phyloP scores from a whole-genome alignment of 2,797 vertebrate genomes.

The Silurus aristotelis region DNA sequence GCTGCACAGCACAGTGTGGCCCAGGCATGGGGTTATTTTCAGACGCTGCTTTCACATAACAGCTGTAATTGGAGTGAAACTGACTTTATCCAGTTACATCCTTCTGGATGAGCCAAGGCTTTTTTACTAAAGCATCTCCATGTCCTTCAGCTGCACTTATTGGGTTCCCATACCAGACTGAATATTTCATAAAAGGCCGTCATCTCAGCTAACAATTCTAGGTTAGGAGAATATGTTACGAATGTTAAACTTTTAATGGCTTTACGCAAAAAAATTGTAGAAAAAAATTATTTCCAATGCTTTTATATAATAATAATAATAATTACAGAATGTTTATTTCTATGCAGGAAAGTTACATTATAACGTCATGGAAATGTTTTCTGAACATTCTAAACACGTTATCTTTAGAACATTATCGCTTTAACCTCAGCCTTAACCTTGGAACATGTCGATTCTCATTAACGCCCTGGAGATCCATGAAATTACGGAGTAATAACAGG shows the following conservation, averaged over 20 bases:
- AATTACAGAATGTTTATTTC: background rate
- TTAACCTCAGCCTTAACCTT: background rate
- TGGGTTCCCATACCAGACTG: conserved; percentile 44
- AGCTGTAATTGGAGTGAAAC: conserved; percentile 61
- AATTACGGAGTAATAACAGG: too few relatives aligned
- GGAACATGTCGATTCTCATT: background rate
- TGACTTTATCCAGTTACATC: conserved; percentile 61
- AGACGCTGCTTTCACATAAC: conserved; percentile 41
- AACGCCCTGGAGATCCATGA: too few relatives aligned
- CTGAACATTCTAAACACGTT: background rate
- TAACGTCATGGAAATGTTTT: background rate
- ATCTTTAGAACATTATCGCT: background rate
- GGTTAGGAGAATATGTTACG: background rate
- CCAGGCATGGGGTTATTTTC: conserved; percentile 44
- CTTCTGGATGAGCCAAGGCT: conserved; percentile 53
- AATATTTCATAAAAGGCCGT: conserved; percentile 44
- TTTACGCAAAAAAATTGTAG: background rate
- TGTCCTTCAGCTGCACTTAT: conserved; percentile 52
- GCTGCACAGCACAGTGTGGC: background rate
- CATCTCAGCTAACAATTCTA: background rate
- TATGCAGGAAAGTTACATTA: background rate
- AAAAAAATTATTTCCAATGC: background rate
- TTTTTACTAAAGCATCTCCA: conserved; percentile 40
- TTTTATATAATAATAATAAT: background rate
- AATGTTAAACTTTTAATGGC: background rate